These are phyloP conservation scores for Basileuterus tristriatus DNA, from an alignment of 2,797 vertebrate species.

Conservation along the genomic window DNA sequence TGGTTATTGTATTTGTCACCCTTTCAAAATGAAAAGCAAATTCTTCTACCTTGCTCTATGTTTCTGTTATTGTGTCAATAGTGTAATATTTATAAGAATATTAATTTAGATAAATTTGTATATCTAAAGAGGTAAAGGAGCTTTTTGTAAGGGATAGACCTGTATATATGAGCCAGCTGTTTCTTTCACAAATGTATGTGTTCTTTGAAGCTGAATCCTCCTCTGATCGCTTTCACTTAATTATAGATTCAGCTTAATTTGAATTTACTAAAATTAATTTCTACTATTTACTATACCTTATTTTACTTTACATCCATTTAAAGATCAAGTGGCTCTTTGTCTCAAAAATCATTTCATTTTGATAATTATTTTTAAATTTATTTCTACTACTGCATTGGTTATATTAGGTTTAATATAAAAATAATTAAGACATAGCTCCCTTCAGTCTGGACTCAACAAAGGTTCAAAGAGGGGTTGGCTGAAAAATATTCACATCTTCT, in stretches of 20 bases:
- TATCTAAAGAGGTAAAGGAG: background rate
- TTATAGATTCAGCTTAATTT: background rate
- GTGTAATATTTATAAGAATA: background rate
- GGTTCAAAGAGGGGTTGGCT: background rate
- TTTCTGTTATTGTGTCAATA: background rate
- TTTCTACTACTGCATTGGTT: background rate
- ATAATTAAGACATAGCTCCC: background rate
- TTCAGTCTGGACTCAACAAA: background rate
- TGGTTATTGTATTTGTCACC: background rate
- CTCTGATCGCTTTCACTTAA: background rate
- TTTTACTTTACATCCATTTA: background rate
- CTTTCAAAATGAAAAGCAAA: background rate
- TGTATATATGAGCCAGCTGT: background rate
- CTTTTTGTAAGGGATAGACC: background rate
- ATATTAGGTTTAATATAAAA: background rate
- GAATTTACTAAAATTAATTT: slow-evolving; percentile 30
- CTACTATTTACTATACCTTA: background rate
- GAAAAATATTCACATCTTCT: background rate
- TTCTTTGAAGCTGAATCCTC: background rate
- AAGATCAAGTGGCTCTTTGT: background rate
- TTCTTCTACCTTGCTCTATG: background rate
- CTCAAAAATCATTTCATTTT: background rate
- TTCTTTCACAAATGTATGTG: background rate
- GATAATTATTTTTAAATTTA: background rate
- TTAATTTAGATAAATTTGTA: background rate